Evolutionary conservation across 2,797 vertebrate species (phyloP), one percentile per base, ranked within the genome.

Genomic region (Enteromius radiatus): DNA sequence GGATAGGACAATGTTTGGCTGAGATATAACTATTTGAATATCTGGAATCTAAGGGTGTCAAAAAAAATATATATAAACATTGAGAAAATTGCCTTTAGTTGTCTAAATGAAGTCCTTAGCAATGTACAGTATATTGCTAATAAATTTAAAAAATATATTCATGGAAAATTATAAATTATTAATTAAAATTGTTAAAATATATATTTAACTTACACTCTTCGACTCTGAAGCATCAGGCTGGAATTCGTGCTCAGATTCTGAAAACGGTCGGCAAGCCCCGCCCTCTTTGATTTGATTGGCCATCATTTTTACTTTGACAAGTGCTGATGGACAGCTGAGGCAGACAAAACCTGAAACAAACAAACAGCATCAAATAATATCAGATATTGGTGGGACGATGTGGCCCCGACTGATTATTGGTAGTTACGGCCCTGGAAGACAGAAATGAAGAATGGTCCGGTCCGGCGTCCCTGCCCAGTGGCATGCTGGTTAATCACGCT

Each of bases 401-500:
- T 26, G 21, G 14, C 31, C 1, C 4, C 2, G 49, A 3, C 52
- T 38, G 49, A 75, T 71, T 21, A 49, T 45, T 33, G 2, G 45
- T 21, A 49, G 59, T 28, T 61, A 28, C 12, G 5, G 11, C 31
- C 21, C 7, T 41, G 23, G 12, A 43, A 38, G 61, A 49, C n/a
- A 45, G 73, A 84, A 80, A 64, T 52, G 52, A 38, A 10, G 33
- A 83, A 67, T n/a, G 52, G 47, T 33, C n/a, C 33, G 63, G 63
- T 45, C 63, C 17, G 1, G 63, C 2, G 41, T 26, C 28, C 36
- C 2, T 49, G 49, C 38, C 64, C 38, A 47, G 73, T n/a, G 10
- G 77, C 47, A 21, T 14, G n/a, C 54, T 81, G 76, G 70, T 68
- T 84, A 84, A 86, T 85, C 74, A 61, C 2, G 36, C 73, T 77